Conservation (phyloP, 2,888 invertebrate genomes). For the Acleris laterana region DNA sequence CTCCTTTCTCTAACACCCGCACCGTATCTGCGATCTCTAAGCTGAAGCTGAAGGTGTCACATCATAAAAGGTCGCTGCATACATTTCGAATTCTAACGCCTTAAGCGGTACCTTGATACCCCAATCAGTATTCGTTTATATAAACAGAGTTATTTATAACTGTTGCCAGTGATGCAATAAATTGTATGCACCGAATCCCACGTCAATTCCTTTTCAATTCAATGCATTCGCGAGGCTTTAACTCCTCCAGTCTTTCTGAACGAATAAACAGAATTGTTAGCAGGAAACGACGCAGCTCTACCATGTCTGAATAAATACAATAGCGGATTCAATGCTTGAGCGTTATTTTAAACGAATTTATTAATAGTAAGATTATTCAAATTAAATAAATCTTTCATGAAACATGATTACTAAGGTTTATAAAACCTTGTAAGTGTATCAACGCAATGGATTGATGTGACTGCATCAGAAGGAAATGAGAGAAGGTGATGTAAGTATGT, state of each 20-base stretch:
- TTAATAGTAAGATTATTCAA: neutral
- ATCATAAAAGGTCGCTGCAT: too few relatives aligned
- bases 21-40: too few relatives aligned
- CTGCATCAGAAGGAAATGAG: too few relatives aligned
- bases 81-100: neutral
- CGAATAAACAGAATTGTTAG: slow-evolving; percentile 67
- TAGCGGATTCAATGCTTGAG: neutral
- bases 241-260: slow-evolving; percentile 48
- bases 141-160: neutral
- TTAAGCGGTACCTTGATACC: neutral
- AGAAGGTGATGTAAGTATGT: too few relatives aligned
- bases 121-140: neutral
- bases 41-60: too few relatives aligned
- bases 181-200: slow-evolving; percentile 64
- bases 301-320: slow-evolving; percentile 12
- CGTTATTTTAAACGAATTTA: slow-evolving; percentile 4
- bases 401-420: too few relatives aligned
- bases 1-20: too few relatives aligned
- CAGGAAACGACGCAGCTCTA: slow-evolving; percentile 46
- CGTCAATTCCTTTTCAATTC: slow-evolving; percentile 67
- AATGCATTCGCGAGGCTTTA: slow-evolving; percentile 56
- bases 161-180: slow-evolving; percentile 60
- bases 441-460: too few relatives aligned
- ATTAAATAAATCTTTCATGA: too few relatives aligned
- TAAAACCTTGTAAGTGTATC: too few relatives aligned